Evolutionary conservation across 2,888 invertebrate genomes (phyloP), one percentile per base, ranked within the genome.

Genomic region (Smittia aterrima): DNA sequence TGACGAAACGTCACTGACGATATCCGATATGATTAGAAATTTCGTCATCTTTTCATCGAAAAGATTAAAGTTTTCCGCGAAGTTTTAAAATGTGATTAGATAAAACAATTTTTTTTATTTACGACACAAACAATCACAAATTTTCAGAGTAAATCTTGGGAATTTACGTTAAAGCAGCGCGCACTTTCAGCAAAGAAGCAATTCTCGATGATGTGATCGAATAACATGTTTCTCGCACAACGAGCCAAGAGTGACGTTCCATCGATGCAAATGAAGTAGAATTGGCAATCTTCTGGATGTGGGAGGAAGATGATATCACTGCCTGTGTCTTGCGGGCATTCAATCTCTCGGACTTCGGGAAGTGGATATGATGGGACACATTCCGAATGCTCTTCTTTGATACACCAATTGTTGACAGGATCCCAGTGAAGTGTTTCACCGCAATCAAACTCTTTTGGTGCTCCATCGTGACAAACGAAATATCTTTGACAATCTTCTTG

Each of bases 301-400:
- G 72, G 62, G 1, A 72, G 11, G 16, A 72, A 62, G 2, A 62
- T 1, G 7, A 72, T 7, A 9, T 38, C 62, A 40, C 11, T 58
- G 27, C 13, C 27, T 4, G 54, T 72, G 22, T 32, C 32, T 22
- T 58, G 18, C 1, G 72, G 72, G 27, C 72, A 72, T 4, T 72
- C 72, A 20, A 72, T 72, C n/a, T 72, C 72, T 32, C 62, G 32
- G 22, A 72, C 32, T 4, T 72, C 72, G 6, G 72, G 72, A 1
- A 72, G 18, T 16, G 32, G 9, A 38, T 24, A 62, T 9, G 38
- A 20, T 20, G 72, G 40, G 7, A 22, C 62, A 22, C 72, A 72
- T n/a, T 0, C 27, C 3, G 72, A 72, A 20, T 72, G n/a, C n/a
- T 72, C 72, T 24, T 58, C 22, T 16, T 20, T 32, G 1, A 72